Percentiles rank a stretch among this genome's conserved stretches.
Evolutionary conservation across 2,797 vertebrate species (phyloP).

Genomic region (Poecilia velifera): DNA sequence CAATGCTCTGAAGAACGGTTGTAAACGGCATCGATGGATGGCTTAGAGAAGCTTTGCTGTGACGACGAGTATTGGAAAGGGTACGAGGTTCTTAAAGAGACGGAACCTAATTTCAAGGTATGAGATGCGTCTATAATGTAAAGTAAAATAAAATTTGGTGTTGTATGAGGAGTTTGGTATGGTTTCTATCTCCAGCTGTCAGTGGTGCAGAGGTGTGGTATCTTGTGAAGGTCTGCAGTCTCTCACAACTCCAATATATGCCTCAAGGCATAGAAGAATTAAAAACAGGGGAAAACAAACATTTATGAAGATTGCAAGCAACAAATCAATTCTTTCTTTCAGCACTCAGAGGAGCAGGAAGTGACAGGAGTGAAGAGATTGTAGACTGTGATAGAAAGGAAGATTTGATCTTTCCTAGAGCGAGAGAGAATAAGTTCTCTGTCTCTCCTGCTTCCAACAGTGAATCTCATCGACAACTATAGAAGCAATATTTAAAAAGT

Average conservation of each 20-base stretch:
- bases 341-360: conserved; percentile 26
- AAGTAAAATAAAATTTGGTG: too few species aligned
- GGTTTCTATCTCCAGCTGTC: not conserved
- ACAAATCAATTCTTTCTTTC: conserved; percentile 34
- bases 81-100: not conserved
- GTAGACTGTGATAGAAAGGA: conserved; percentile 23
- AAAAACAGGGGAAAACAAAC: not conserved
- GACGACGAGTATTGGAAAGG: not conserved
- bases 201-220: not conserved
- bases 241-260: not conserved
- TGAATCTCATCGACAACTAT: conserved; percentile 36
- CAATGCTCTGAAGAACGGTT: not conserved
- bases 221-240: not conserved
- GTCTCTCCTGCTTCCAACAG: conserved; percentile 40
- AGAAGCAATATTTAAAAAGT: not conserved
- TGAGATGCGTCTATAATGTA: not conserved
- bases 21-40: not conserved
- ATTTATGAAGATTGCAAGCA: conserved; percentile 4
- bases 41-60: not conserved
- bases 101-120: not conserved
- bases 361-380: conserved; percentile 22
- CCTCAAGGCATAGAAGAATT: not conserved
- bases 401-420: conserved; percentile 25
- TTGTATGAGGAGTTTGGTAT: not conserved
- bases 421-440: conserved; percentile 32